Base-by-base conservation (phyloP, 2,888 invertebrate genomes). In the Lepidonotus clava region DNA sequence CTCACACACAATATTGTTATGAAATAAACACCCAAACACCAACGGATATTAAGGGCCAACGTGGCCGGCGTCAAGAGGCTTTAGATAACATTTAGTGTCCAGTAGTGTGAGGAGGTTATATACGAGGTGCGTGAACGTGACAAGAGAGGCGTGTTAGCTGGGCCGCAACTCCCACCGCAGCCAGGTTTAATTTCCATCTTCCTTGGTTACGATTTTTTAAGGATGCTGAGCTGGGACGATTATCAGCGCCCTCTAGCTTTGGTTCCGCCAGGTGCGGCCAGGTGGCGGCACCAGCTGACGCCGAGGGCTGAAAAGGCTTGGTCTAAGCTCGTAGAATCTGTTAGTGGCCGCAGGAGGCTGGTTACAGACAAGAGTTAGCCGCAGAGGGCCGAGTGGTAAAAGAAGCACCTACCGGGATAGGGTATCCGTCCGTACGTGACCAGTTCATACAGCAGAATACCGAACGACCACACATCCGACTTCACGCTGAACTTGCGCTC, bases 381-480 rank as follows among this genome's bases (percentile, higher is more conserved):
- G 61, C 61, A 28, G 61, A 28, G 61, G 28, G 61, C 24, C 28
- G 6, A 46, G 18, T 18, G 46, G 8, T 46, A 46, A 28, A 28
- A 61, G 61, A 61, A 46, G 46, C 18, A 51, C 85, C 18, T 86
- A 90, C 89, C 90, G 53, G 99, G 98, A 95, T 99, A 99, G 87
- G 99, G 99, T 92, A 99, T 98, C 95, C 98, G 98, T n/a, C 94
- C 99, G 93, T 97, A 98, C 21, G 98, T 99, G 94, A 98, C 98
- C 77, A 99, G 95, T 94, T 99, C 99, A 97, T 98, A 98, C n/a
- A 99, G 95, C 14, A 99, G 95, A 90, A 99, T 97, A 84, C 98
- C 99, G 93, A 97, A 99, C 0, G 98, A 99, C 99, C 99, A 99
- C 0, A 99, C 99, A 94, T 99, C 99, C 61, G 98, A 98, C 95